Base-by-base conservation (phyloP, 2,797 vertebrate genomes). In the Molossus alvarezi region DNA sequence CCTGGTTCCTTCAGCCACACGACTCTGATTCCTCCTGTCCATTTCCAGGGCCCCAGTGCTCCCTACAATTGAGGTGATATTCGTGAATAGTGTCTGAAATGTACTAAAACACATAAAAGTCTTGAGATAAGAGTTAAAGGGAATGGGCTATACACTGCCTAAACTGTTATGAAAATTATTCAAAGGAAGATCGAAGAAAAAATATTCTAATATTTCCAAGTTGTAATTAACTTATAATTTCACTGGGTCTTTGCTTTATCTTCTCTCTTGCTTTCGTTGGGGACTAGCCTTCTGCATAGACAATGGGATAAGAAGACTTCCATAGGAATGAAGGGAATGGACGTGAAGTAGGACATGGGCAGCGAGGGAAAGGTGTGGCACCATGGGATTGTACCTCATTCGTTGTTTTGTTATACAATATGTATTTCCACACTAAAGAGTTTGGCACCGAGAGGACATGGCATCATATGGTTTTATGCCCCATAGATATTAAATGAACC, bases 401-500 rank as follows among this genome's bases (percentile, higher is more conserved):
- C 12, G 27, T 87, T 65, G 48, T 73, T 73, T 91, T 71, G 45
- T 79, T 69, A 82, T 8, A 69, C 6, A 95, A 29, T 60, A 33
- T 48, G 21, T 62, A 25, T 81, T 77, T 65, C 58, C 58, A 85
- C 48, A 67, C 21, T 81, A 58, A 71, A 81, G 29, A 94, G 37
- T 80, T 93, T 13, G 33, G 60, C 58, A 69, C 2, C 45, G 29
- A 90, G 12, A 27, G 9, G 77, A 71, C 23, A 82, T 0, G 4
- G 12, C 9, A 27, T 48, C 6, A n/a, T n/a, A 25, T 60, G 33
- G 60, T 80, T 45, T 91, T 48, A 84, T 62, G 33, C 7, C 15
- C 67, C 65, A 67, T 53, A 88, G 94, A 85, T 45, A 90, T 64
- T 84, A 88, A 72, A 12, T 57, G 53, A 95, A 82, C 37, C n/a